A percentile compares a stretch with the other conserved stretches of the same genome.
Evolutionary conservation across 2,113 vertebrate species (phyloP).

Genomic region (Gymnarchus niloticus): DNA sequence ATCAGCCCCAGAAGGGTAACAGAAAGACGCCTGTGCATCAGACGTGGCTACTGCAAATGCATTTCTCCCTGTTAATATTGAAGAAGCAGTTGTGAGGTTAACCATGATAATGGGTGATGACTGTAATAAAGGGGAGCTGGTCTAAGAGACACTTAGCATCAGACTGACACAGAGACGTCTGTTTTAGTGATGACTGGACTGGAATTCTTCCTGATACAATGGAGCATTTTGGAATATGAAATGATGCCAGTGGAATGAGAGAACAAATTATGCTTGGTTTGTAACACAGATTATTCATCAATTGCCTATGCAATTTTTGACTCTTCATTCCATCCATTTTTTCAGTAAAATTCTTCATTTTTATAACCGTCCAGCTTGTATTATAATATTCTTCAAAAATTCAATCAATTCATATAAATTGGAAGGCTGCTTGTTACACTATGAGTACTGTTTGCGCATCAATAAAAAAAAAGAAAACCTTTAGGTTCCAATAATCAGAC

Average conservation of each 20-base stretch:
- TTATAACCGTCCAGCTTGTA: background rate
- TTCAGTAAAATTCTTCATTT: background rate
- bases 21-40: background rate
- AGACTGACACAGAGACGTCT: background rate
- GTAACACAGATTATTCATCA: background rate
- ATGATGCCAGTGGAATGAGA: background rate
- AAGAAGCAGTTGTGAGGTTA: background rate
- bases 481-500: background rate
- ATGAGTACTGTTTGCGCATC: background rate
- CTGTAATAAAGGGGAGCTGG: background rate
- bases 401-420: background rate
- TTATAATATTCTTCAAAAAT: background rate
- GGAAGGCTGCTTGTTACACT: background rate
- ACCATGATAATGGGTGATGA: background rate
- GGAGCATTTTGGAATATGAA: background rate
- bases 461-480: background rate
- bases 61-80: background rate
- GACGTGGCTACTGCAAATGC: too few relatives aligned
- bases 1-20: background rate
- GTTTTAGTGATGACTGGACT: background rate
- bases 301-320: background rate
- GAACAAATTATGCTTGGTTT: background rate
- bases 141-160: background rate
- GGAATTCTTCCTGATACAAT: background rate
- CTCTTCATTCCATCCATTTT: background rate